These are phyloP conservation scores for Griposia aprilina DNA, from an alignment of 2,888 invertebrate genomes.

Conservation along the genomic window DNA sequence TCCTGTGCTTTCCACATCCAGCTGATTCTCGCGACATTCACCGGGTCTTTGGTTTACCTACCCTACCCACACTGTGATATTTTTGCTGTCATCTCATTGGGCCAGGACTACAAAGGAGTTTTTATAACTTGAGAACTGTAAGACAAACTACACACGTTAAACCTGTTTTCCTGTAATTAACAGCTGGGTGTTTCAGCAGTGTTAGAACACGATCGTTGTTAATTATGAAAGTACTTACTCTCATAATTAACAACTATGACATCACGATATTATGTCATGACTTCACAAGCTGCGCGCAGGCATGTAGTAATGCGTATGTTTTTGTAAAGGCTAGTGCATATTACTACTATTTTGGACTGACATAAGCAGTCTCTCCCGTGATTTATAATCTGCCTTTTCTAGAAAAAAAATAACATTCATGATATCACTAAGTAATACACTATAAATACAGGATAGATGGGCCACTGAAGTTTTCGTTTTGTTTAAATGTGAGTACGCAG, in stretches of 20 bases:
- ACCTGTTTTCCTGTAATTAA: slow-evolving; percentile 21
- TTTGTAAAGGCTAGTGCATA: slow-evolving; percentile 26
- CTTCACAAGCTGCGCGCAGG: not conserved
- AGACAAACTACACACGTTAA: not conserved
- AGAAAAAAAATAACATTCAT: too few relatives aligned
- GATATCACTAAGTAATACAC: too few relatives aligned
- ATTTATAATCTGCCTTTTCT: too few relatives aligned
- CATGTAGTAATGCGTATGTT: slow-evolving; percentile 35
- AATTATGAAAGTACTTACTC: slow-evolving; percentile 42
- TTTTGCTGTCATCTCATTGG: not conserved
- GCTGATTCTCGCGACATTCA: too few relatives aligned
- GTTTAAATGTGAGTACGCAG: too few relatives aligned
- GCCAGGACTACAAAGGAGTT: not conserved
- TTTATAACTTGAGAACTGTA: too few relatives aligned
- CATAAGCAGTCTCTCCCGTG: too few relatives aligned
- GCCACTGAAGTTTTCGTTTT: too few relatives aligned
- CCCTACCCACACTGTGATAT: too few relatives aligned
- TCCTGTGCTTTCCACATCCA: too few relatives aligned
- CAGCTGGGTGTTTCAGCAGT: not conserved
- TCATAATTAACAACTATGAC: slow-evolving; percentile 39
- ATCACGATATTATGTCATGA: slow-evolving; percentile 41
- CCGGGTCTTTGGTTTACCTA: too few relatives aligned
- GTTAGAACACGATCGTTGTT: slow-evolving; percentile 10
- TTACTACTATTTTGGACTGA: not conserved
- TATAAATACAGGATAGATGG: too few relatives aligned